Conservation (phyloP, 2,113 vertebrate species). For the Centrocercus urophasianus region DNA sequence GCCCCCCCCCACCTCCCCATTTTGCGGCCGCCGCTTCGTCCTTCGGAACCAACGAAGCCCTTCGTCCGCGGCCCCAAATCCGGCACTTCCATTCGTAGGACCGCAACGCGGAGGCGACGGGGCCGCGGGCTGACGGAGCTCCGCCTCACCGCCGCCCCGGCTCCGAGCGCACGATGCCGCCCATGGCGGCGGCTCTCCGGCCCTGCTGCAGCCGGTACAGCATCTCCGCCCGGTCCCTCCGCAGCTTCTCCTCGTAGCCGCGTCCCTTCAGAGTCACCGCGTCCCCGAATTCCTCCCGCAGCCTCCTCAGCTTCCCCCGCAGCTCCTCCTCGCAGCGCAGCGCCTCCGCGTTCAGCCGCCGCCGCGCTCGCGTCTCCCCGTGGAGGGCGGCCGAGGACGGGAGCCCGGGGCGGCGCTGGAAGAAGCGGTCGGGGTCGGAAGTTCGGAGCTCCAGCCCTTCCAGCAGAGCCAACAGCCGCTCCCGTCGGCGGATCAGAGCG, state of each 20-base stretch:
- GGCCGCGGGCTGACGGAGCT: no score
- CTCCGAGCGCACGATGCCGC: no score
- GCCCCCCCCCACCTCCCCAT: no score
- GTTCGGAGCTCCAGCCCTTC: conserved; percentile 79
- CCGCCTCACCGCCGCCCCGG: no score
- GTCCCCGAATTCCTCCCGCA: conserved; percentile 69
- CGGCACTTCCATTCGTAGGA: no score
- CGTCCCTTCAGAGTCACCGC: conserved; percentile 76
- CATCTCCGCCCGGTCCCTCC: conserved; percentile 81
- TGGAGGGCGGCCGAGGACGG: no score
- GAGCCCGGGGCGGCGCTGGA: neutral
- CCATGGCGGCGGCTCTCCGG: conserved; percentile 32
- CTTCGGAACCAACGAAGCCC: no score
- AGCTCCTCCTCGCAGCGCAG: conserved; percentile 43
- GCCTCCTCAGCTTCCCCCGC: conserved; percentile 42
- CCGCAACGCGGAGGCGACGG: no score
- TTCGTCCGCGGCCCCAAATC: no score
- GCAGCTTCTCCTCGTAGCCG: conserved; percentile 80
- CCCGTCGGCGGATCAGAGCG: conserved; percentile 74
- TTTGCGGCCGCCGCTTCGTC: no score
- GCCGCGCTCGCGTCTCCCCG: conserved; percentile 62
- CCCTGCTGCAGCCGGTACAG: conserved; percentile 83
- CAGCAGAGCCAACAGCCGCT: conserved; percentile 67
- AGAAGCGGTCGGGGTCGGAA: conserved; percentile 82
- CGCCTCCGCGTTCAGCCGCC: conserved; percentile 51